phyloP scores from a whole-genome alignment of 2,797 vertebrate genomes.

The Paguma larvata region DNA sequence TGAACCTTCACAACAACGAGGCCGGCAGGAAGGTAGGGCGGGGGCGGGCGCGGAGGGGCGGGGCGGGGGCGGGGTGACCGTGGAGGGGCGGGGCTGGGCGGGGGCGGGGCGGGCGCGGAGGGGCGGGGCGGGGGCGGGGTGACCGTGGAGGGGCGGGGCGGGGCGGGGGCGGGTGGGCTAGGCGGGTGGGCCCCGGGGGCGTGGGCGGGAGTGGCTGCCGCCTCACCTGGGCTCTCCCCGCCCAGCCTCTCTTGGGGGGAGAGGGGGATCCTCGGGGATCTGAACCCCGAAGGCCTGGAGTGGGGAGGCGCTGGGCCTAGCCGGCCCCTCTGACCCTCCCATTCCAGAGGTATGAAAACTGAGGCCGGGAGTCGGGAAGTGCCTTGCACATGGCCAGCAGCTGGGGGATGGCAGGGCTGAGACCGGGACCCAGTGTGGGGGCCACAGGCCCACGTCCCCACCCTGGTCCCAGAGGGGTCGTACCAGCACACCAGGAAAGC shows the following conservation, averaged over 20 bases:
- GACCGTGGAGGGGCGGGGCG: too few relatives aligned
- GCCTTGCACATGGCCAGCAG: fast-evolving
- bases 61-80: neutral
- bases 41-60: fast-evolving
- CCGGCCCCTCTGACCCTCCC: neutral
- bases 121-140: too few relatives aligned
- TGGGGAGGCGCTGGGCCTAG: neutral
- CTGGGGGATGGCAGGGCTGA: neutral
- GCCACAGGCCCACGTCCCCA: neutral
- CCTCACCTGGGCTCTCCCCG: too few relatives aligned
- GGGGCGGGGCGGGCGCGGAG: too few relatives aligned
- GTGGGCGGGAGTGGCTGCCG: fast-evolving
- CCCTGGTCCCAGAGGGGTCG: neutral
- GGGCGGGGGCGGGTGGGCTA: neutral
- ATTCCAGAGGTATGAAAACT: neutral
- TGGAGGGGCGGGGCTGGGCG: fast-evolving
- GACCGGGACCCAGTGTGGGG: neutral
- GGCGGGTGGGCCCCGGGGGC: too few relatives aligned
- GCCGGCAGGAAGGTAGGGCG: constrained; percentile 97
- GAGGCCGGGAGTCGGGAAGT: neutral
- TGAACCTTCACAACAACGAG: constrained; percentile 99
- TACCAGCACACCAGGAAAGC: neutral
- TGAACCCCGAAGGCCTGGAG: fast-evolving
- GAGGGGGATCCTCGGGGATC: neutral
- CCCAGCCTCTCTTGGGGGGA: too few relatives aligned